A percentile compares a stretch with the other conserved stretches of the same genome.
phyloP scores from a whole-genome alignment of 2,888 invertebrate genomes.

The Hypomecis atomaria region DNA sequence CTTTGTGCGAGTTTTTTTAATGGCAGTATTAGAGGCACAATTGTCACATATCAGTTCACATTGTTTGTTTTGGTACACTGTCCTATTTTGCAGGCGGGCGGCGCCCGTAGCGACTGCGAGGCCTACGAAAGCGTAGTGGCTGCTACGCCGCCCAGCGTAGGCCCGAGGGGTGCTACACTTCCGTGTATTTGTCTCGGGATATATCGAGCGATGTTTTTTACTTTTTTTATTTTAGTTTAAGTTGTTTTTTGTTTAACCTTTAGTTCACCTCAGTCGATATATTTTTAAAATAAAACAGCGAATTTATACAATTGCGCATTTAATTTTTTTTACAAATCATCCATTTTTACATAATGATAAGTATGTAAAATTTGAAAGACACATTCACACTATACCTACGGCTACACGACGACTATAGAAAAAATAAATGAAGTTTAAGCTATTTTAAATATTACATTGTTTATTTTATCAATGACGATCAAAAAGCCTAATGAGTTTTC shows the following conservation, averaged over 20 bases:
- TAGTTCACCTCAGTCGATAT: no score
- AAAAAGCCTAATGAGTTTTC: no score
- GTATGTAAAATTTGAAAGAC: not conserved
- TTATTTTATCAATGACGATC: no score
- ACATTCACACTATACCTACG: no score
- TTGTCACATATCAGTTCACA: constrained; percentile 50
- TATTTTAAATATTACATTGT: no score
- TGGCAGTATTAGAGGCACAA: constrained; percentile 67
- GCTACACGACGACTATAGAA: no score
- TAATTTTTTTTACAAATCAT: no score
- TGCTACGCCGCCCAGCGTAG: constrained; percentile 69
- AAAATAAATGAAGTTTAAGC: no score
- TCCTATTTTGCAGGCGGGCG: constrained; percentile 69
- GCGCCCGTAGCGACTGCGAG: constrained; percentile 73
- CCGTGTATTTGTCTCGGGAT: constrained; percentile 66
- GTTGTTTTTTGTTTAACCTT: not conserved
- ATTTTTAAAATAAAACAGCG: no score
- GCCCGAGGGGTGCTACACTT: constrained; percentile 61
- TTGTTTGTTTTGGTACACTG: constrained; percentile 64
- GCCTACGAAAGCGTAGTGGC: constrained; percentile 78
- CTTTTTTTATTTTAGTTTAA: not conserved
- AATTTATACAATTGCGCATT: no score
- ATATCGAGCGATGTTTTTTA: constrained; percentile 39
- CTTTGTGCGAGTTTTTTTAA: constrained; percentile 38
- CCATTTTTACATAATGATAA: not conserved